Conservation (phyloP, 2,888 invertebrate species). For the Eupithecia dodoneata region DNA sequence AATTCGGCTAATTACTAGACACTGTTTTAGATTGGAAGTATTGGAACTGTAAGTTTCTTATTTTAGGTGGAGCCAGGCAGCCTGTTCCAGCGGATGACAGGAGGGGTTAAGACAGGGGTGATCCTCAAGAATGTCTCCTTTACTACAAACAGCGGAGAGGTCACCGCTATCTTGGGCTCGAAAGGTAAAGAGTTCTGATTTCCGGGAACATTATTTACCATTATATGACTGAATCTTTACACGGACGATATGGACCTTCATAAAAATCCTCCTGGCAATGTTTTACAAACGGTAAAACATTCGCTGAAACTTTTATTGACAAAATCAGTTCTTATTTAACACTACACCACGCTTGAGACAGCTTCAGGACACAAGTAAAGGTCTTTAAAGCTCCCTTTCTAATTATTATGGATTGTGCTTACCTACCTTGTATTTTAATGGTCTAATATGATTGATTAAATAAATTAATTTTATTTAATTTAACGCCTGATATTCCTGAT, state of each 20-base stretch:
- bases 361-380: no score
- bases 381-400: no score
- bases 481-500: neutral
- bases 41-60: neutral
- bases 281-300: neutral
- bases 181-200: slow-evolving; percentile 85
- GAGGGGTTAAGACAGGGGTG: slow-evolving; percentile 91
- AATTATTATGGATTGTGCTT: no score
- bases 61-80: slow-evolving; percentile 91
- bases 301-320: neutral
- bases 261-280: neutral
- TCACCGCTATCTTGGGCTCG: slow-evolving; percentile 96
- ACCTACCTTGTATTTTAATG: no score
- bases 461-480: neutral
- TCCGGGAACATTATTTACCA: neutral
- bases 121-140: slow-evolving; percentile 97
- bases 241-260: neutral
- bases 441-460: no score
- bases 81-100: slow-evolving; percentile 89
- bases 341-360: no score
- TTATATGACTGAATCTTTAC: neutral
- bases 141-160: slow-evolving; percentile 95
- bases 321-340: no score
- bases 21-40: no score
- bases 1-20: neutral